Evolutionary conservation across 2,113 vertebrate species (phyloP), one percentile per base, ranked within the genome.

Genomic region (Vidua macroura): DNA sequence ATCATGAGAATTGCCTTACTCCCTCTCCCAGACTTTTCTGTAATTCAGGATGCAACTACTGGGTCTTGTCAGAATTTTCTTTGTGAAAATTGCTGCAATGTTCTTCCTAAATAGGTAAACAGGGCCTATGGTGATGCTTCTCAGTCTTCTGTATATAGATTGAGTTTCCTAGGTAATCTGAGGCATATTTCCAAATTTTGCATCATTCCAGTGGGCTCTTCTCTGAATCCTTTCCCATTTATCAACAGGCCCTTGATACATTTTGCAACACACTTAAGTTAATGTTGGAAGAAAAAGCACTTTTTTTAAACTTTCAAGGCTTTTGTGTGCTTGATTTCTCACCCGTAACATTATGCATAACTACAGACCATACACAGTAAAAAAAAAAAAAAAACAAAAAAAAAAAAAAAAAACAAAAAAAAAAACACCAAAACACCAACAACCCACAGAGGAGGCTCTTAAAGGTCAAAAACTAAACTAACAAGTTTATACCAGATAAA

Each of bases 391-490:
- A 35, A 35, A n/a, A n/a, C n/a, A 81, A 51, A 73, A 35, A 35
- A 86, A 80, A 79, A 86, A 95, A 70, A 67, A 76, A 78, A 81
- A 51, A 73, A 35, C 7, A 79, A 86, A 95, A 70, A 67, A 76
- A 78, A 81, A 51, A 73, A 35, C n/a, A n/a, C n/a, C n/a, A 35
- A 35, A 35, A 35, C 35, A 35, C 35, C 35, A 35, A 35, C 35
- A 35, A 13, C 7, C 58, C 46, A 83, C 72, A 88, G 27, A 75
- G 41, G 23, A 93, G 60, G 72, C 33, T 83, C 68, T 80, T 94
- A 96, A 96, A 96, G 86, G 86, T 96, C 92, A 96, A 73, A 88
- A 93, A 59, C 17, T 63, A 51, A 90, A 80, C 30, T 48, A 92
- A 89, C 56, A 88, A 92, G 94, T 60, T 70, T 33, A 44, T 63